Evolutionary conservation across 2,888 invertebrate genomes (phyloP).

Genomic region (Apoderus coryli): DNA sequence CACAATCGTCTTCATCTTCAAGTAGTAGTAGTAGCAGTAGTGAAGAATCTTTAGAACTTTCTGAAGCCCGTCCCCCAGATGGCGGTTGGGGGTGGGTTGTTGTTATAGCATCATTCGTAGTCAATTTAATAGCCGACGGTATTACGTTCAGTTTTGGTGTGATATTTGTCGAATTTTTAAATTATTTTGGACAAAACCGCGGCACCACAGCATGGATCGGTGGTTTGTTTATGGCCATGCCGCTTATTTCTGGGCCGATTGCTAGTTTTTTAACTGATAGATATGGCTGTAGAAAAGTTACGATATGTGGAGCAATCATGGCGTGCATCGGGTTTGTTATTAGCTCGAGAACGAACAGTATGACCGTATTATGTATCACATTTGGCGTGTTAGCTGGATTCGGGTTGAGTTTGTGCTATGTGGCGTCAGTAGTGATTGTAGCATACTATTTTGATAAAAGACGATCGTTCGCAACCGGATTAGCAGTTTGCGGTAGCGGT

Average conservation of each 20-base stretch:
- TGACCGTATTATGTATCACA: conserved; percentile 64
- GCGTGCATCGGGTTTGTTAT: conserved; percentile 64
- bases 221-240: conserved; percentile 83
- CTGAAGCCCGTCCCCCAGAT: conserved; percentile 64
- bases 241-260: conserved; percentile 71
- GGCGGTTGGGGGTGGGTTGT: conserved; percentile 92
- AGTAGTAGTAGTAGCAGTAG: conserved; percentile 36
- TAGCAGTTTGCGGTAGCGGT: conserved; percentile 77
- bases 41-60: conserved; percentile 46
- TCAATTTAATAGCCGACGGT: conserved; percentile 84
- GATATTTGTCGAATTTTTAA: conserved; percentile 70
- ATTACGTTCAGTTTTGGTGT: conserved; percentile 87
- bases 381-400: conserved; percentile 76
- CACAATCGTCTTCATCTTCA: conserved; percentile 27
- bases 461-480: conserved; percentile 71
- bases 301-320: conserved; percentile 62
- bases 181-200: conserved; percentile 71
- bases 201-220: conserved; percentile 85
- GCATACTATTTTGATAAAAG: conserved; percentile 80
- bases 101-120: conserved; percentile 76
- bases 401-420: conserved; percentile 74
- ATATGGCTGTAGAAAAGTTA: conserved; percentile 67
- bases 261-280: conserved; percentile 72
- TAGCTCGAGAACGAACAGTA: conserved; percentile 59
- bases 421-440: conserved; percentile 81